Base-by-base conservation (phyloP, 2,888 invertebrate genomes). In the Lithophane ornitopus region DNA sequence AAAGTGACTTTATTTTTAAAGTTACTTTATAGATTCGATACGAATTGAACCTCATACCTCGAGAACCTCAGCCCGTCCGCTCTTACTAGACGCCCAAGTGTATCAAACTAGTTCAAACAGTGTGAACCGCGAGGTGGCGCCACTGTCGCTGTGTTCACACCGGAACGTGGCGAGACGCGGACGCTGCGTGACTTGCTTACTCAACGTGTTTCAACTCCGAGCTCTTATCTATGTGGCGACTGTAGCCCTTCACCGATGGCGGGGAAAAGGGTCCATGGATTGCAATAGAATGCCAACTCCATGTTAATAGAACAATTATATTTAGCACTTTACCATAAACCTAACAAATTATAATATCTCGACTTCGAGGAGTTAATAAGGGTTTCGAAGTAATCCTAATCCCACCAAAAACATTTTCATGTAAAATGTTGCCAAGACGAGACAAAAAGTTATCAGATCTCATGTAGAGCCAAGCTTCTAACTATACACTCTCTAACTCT, bases 121-220 rank as follows among this genome's bases (percentile, higher is more conserved):
- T 22, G 34, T 9, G 2, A 0, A 46, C 19, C 34, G 28, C n/a
- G 44, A 65, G 26, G 16, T 14, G 71, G 68, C 41, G 28, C 74
- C 49, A 61, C 34, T 34, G 52, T 54, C 66, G 2, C 61, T 26
- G 44, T 26, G 34, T n/a, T 14, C 74, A 44, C 54, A 16, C 52
- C 26, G 61, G 16, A 8, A 16, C 62, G 44, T 16, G 26, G 22
- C 19, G 28, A 14, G 19, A 9, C 44, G 71, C 44, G 66, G 3
- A 7, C 54, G 58, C 69, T 54, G 14, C 70, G 58, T 69, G 69
- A 69, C 72, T 34, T 12, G 56, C 34, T 56, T 26, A 39, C 46
- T 70, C 16, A 39, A 28, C 26, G 39, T 46, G 44, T 46, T 61
- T 58, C 16, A 14, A 46, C n/a, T 44, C 12, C 12, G 19, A 34